Base-by-base conservation (phyloP, 2,797 vertebrate species). In the Premnoplex brunnescens region DNA sequence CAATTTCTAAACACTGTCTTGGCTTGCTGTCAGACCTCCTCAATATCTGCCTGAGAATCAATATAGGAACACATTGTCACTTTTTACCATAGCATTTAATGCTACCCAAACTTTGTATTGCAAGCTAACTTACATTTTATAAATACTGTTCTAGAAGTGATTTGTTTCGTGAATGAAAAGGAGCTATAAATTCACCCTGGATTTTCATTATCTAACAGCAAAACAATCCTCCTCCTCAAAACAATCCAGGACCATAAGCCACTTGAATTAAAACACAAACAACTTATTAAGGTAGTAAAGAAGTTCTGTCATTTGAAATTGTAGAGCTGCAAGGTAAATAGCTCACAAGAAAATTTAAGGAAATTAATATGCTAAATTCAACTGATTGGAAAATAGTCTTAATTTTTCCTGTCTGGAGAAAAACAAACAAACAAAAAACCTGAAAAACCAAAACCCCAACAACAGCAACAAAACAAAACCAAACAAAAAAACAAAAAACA, bases 1-100 rank as follows among this genome's bases (percentile, higher is more conserved):
- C 75, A 89, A 95, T 91, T 97, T 93, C 71, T 62, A 91, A 96
- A 94, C 62, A 77, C 58, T 88, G 34, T 39, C 36, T 68, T 89
- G 75, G 85, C 83, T 63, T 37, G 11, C 48, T 52, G 79, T 86
- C 84, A 83, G 26, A 79, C 62, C 22, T 91, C 60, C 32, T 73
- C 48, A 60, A 32, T 88, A 94, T 49, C 75, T 93, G 66, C 54
- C 60, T 1, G 0, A 66, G 27, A 92, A 89, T 24, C 66, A 46
- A 12, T 18, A 21, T 66, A 12, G 6, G 4, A 72, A 14, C 14
- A 83, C 48, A 49, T 0, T 64, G 28, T 23, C 46, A 66, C 36
- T 66, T 81, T 88, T 86, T 52, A 73, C 22, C 22, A 23, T 5
- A 17, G 9, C 77, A 88, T 77, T 84, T 78, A 62, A 83, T 92